Percentiles rank a stretch among this genome's conserved stretches.
These are phyloP conservation scores for Gallinago nigripennis DNA, from an alignment of 2,797 vertebrate genomes.

Conservation along the genomic window DNA sequence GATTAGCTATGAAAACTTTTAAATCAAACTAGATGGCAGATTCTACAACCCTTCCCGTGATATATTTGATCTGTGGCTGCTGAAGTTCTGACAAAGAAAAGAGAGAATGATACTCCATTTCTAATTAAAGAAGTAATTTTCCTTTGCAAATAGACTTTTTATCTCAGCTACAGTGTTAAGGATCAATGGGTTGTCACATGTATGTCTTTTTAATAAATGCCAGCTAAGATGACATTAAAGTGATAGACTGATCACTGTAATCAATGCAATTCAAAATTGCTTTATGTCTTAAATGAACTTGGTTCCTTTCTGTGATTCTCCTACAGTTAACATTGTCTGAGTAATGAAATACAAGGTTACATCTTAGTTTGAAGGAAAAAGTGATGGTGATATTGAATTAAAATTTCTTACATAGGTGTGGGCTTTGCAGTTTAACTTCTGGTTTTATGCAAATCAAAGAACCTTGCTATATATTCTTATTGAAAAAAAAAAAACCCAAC, in stretches of 20 bases:
- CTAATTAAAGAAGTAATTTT: constrained; percentile 69
- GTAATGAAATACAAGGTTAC: constrained; percentile 35
- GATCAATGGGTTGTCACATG: constrained; percentile 69
- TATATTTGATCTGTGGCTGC: neutral
- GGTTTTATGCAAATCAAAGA: neutral
- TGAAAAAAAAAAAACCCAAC: no score
- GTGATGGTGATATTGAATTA: neutral
- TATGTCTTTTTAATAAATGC: constrained; percentile 66
- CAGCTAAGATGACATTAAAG: constrained; percentile 64
- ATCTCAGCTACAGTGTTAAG: constrained; percentile 52
- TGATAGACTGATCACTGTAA: constrained; percentile 74
- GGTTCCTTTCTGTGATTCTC: constrained; percentile 47
- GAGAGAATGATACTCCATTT: constrained; percentile 50
- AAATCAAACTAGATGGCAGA: constrained; percentile 11
- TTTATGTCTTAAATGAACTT: constrained; percentile 60
- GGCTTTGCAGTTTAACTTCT: neutral
- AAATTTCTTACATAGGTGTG: neutral
- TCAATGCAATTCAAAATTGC: constrained; percentile 69
- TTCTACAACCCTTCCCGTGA: neutral
- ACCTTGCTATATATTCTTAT: rapidly evolving
- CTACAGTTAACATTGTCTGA: constrained; percentile 48
- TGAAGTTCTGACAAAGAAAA: constrained; percentile 37
- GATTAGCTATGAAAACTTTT: neutral
- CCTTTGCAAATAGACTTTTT: constrained; percentile 61
- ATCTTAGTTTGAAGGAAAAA: neutral